phyloP scores from a whole-genome alignment of 1,140 invertebrate genomes.

The Conus ventricosus region DNA sequence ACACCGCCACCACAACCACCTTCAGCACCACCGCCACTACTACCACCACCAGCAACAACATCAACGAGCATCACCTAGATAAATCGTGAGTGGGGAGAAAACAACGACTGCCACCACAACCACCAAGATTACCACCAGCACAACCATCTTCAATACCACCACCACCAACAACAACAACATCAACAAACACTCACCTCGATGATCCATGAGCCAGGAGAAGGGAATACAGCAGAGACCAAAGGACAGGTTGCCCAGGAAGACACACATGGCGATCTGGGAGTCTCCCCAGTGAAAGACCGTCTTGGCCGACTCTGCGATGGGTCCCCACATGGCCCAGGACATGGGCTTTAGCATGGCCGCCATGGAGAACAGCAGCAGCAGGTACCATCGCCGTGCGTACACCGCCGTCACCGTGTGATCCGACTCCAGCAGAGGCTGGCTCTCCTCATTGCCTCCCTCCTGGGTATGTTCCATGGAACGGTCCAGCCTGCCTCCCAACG shows the following conservation, averaged over 20 bases:
- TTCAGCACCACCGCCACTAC: too few species aligned
- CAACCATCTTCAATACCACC: not conserved
- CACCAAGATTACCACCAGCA: not conserved
- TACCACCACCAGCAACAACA: too few species aligned
- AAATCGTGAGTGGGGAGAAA: too few species aligned
- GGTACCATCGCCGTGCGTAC: constrained; percentile 56
- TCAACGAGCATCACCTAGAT: too few species aligned
- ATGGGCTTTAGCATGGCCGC: constrained; percentile 47
- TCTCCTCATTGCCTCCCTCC: not conserved
- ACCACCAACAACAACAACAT: not conserved
- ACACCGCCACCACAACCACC: too few species aligned
- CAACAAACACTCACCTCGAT: constrained; percentile 45
- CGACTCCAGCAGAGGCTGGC: not conserved
- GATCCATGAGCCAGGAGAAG: constrained; percentile 73
- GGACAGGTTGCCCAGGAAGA: constrained; percentile 76
- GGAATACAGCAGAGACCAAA: constrained; percentile 75
- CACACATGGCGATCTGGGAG: constrained; percentile 74
- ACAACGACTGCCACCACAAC: too few species aligned
- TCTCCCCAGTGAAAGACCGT: constrained; percentile 74
- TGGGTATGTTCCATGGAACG: not conserved
- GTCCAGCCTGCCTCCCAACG: not conserved
- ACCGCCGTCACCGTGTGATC: constrained; percentile 25
- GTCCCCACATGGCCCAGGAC: constrained; percentile 78
- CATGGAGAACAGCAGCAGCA: constrained; percentile 52
- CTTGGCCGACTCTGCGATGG: constrained; percentile 74